Percentiles rank a stretch among this genome's conserved stretches.
Conservation (phyloP, 2,113 vertebrate genomes). For the Chaetodon trifascialis region DNA sequence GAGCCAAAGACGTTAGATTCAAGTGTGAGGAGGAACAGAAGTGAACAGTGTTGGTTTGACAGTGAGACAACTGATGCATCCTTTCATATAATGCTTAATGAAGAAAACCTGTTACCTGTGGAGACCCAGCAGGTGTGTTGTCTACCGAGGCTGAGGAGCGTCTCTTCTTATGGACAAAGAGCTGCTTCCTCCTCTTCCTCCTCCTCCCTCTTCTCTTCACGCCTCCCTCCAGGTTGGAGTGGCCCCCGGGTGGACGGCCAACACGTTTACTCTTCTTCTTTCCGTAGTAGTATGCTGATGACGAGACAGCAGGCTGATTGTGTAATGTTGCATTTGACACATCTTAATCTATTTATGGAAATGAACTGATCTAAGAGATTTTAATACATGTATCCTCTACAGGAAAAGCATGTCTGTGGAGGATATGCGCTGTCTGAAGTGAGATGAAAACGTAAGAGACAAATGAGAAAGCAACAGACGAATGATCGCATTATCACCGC, state of each 20-base stretch:
- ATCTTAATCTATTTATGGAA: neutral
- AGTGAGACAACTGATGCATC: neutral
- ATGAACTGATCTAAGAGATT: neutral
- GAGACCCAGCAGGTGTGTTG: slow-evolving; percentile 94
- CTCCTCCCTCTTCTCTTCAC: slow-evolving; percentile 93
- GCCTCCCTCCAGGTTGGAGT: slow-evolving; percentile 92
- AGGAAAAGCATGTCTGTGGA: neutral
- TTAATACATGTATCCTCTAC: neutral
- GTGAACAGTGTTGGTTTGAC: neutral
- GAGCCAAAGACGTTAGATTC: neutral
- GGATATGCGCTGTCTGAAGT: neutral
- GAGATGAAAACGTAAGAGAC: neutral
- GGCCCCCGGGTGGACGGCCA: slow-evolving; percentile 92
- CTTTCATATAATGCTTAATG: neutral
- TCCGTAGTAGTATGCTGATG: slow-evolving; percentile 94
- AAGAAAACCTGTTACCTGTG: slow-evolving; percentile 86
- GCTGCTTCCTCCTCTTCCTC: slow-evolving; percentile 95
- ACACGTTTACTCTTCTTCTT: slow-evolving; percentile 95
- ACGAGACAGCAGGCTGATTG: slow-evolving; percentile 36
- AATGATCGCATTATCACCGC: neutral
- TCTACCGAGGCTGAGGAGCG: slow-evolving; percentile 93
- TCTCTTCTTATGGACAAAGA: slow-evolving; percentile 98
- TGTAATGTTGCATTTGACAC: slow-evolving; percentile 6
- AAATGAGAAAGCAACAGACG: neutral
- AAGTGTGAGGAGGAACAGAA: neutral